phyloP scores from a whole-genome alignment of 2,888 invertebrate species.

The Netelia virgata region DNA sequence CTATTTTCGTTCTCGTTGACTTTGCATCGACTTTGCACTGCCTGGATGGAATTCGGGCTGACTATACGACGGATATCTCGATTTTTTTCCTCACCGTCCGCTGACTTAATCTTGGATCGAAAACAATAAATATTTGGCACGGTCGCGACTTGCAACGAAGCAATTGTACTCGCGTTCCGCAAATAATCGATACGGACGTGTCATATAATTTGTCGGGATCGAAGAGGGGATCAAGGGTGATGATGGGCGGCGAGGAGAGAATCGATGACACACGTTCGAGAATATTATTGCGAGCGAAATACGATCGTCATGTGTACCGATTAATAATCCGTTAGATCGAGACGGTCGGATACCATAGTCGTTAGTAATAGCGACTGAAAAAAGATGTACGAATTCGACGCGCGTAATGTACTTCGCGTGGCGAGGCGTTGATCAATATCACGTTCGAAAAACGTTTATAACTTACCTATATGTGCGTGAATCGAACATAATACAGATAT shows the following conservation, averaged over 20 bases:
- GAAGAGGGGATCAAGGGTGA: background rate
- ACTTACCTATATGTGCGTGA: background rate
- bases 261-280: too few relatives aligned
- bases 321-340: background rate
- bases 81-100: background rate
- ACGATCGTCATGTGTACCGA: too few relatives aligned
- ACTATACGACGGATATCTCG: background rate
- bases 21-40: constrained; percentile 2
- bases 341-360: constrained; percentile 15
- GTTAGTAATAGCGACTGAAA: background rate
- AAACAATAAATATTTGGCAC: constrained; percentile 39
- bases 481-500: background rate
- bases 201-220: constrained; percentile 12
- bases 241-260: too few relatives aligned
- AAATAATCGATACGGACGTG: constrained; percentile 14
- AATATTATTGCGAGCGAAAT: too few relatives aligned
- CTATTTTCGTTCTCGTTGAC: constrained; percentile 5
- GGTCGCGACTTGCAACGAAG: background rate
- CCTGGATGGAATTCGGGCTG: background rate
- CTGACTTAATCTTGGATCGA: background rate
- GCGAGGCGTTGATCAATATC: constrained; percentile 4
- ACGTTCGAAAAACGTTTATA: background rate
- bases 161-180: constrained; percentile 11
- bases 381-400: background rate
- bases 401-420: background rate